Evolutionary conservation across 2,888 invertebrate species (phyloP), one percentile per base, ranked within the genome.

Genomic region (Chrysotoxum bicinctum): DNA sequence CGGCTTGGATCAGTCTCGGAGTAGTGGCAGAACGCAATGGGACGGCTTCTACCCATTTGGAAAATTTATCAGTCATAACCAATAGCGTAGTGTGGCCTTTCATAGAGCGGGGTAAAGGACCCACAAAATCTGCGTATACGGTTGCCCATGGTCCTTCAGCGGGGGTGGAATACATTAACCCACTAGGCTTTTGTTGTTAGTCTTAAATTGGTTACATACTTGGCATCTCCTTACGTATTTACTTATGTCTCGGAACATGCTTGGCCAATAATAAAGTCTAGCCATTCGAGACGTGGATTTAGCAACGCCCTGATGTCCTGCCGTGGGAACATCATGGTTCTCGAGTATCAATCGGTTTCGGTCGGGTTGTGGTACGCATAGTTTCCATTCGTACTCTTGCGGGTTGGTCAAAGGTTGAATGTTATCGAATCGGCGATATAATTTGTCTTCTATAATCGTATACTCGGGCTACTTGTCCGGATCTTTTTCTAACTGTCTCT

Each of bases 41-140:
- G 2, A 78, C 37, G 5, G 58, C 9, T 10, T 84, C 80, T 0
- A 70, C 52, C 81, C 77, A 85, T 43, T 84, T 81, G 10, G 72
- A 54, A 37, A 84, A 87, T 5, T 54, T 23, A 19, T 87, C 79
- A 9, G 69, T 21, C 43, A 87, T 73, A 0, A 84, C 84, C 10
- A 80, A 12, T 7, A 56, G 5, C 0, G 12, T 19, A 0, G 56
- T 56, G 5, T 35, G 12, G 0, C 56, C 56, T 8, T 35, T 56
- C 35, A 54, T 54, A 1, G 54, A 30, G 0, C 54, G 32, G 0
- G 30, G 54, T 3, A 50, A 5, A 0, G 50, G 50, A 0, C 23
- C 50, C 0, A 26, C 52, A 7, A 26, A 52, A 1, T 52, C 45
- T 8, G 45, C 45, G 14, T 21, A 45, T 0, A 45, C 45, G 0